Evolutionary conservation across 2,113 vertebrate genomes (phyloP).

Genomic region (Aix galericulata): DNA sequence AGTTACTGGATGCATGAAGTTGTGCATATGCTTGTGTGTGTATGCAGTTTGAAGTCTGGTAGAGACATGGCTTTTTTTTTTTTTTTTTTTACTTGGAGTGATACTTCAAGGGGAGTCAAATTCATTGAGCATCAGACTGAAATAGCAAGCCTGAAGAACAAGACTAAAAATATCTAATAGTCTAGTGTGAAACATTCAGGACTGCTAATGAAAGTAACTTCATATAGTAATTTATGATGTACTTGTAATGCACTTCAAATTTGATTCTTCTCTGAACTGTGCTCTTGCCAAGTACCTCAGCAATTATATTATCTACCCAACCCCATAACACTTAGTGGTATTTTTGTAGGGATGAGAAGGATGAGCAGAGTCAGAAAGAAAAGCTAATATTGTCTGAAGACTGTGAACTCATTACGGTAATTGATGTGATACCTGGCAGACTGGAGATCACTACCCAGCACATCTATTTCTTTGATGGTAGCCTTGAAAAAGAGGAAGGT

Average conservation of each 20-base stretch:
- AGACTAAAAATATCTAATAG: neutral
- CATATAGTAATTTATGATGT: neutral
- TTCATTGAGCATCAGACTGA: neutral
- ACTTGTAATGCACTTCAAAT: neutral
- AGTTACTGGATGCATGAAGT: neutral
- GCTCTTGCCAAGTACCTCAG: neutral
- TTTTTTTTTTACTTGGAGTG: neutral
- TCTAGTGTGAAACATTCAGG: neutral
- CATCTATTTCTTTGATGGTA: conserved; percentile 94
- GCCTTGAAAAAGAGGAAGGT: conserved; percentile 96
- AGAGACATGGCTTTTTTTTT: neutral
- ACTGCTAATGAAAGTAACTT: neutral
- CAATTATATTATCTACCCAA: neutral
- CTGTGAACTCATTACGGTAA: conserved; percentile 92
- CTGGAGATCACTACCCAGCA: conserved; percentile 95
- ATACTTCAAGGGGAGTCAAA: neutral
- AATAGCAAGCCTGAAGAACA: neutral
- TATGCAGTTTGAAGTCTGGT: neutral
- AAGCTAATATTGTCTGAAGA: conserved; percentile 92
- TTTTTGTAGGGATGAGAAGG: conserved; percentile 84
- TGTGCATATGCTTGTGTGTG: rapidly evolving
- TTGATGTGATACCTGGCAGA: conserved; percentile 91
- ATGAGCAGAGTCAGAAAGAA: conserved; percentile 92
- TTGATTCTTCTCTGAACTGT: neutral
- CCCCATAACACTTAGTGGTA: neutral